Evolutionary conservation across 2,888 invertebrate genomes (phyloP).

Genomic region (Brenthis hecate): DNA sequence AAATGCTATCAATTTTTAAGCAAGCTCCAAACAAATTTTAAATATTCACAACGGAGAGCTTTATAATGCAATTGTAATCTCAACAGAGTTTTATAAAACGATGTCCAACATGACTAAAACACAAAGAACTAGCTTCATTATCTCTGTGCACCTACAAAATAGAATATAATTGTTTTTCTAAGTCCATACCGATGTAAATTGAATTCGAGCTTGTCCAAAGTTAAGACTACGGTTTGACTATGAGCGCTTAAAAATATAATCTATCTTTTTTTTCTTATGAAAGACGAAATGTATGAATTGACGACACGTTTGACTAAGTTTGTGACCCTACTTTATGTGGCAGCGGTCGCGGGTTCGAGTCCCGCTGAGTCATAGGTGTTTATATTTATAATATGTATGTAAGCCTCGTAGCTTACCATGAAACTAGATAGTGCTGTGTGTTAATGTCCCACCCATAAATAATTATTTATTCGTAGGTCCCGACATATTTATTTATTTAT

Average conservation of each 20-base stretch:
- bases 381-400: too few species aligned
- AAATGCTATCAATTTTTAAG: neutral
- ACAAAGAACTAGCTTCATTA: constrained; percentile 5
- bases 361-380: too few species aligned
- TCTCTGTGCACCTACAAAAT: constrained; percentile 20
- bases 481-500: too few species aligned
- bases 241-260: neutral
- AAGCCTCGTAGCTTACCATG: too few species aligned
- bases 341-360: too few species aligned
- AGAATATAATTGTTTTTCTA: constrained; percentile 36
- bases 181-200: constrained; percentile 36
- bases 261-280: too few species aligned
- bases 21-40: constrained; percentile 1
- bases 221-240: constrained; percentile 2
- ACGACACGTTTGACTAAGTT: too few species aligned
- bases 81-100: neutral
- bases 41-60: neutral
- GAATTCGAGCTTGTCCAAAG: constrained; percentile 26
- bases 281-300: too few species aligned
- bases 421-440: too few species aligned
- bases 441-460: too few species aligned
- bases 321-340: too few species aligned
- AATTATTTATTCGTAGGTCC: too few species aligned
- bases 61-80: constrained; percentile 1
- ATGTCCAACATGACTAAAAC: neutral